Conservation (phyloP, 2,113 vertebrate species). For the Xenus cinereus region DNA sequence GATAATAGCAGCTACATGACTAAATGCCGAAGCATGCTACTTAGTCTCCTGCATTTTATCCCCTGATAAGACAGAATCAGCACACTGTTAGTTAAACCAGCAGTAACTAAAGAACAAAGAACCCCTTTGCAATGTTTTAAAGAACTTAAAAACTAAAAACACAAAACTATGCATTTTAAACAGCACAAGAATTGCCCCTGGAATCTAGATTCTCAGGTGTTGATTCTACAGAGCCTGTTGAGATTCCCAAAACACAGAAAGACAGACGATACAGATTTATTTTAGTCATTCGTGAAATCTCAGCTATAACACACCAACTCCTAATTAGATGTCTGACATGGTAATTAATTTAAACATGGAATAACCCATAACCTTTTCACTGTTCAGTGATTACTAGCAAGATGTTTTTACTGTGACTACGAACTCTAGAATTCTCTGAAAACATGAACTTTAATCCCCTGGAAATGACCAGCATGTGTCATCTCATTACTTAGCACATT, state of each 20-base stretch:
- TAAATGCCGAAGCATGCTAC: neutral
- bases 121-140: neutral
- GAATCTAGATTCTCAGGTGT: neutral
- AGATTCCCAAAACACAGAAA: neutral
- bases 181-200: neutral
- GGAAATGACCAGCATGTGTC: constrained; percentile 31
- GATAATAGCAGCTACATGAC: neutral
- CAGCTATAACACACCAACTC: neutral
- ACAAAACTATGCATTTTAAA: neutral
- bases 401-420: constrained; percentile 18
- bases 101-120: neutral
- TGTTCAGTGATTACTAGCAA: constrained; percentile 41
- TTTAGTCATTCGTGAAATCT: neutral
- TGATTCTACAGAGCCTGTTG: neutral
- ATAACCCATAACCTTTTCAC: constrained; percentile 41
- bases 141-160: neutral
- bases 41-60: neutral
- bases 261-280: neutral
- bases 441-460: constrained; percentile 37
- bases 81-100: neutral
- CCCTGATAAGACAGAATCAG: neutral
- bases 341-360: constrained; percentile 23
- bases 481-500: neutral
- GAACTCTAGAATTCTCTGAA: neutral
- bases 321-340: constrained; percentile 28